Evolutionary conservation across 2,888 invertebrate genomes (phyloP).

Genomic region (Anarsia innoxiella): DNA sequence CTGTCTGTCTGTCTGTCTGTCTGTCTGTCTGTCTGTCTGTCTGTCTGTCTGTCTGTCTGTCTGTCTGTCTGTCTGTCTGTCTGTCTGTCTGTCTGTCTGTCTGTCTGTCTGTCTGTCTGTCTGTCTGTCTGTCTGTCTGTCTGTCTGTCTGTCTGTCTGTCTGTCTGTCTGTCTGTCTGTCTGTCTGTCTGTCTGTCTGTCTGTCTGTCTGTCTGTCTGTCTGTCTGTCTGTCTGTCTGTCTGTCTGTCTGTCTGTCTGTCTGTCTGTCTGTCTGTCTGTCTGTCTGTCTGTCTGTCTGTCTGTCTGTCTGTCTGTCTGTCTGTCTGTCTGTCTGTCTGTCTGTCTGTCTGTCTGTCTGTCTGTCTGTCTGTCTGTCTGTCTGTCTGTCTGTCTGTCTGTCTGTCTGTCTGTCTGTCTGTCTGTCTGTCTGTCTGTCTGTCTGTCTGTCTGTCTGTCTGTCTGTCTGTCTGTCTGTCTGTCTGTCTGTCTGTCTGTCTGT

Average conservation of each 20-base stretch:
- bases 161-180: not conserved
- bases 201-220: conserved; percentile 1
- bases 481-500: conserved; percentile 2
- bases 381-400: conserved; percentile 2
- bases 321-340: conserved; percentile 2
- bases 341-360: conserved; percentile 2
- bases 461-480: conserved; percentile 2
- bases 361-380: conserved; percentile 2
- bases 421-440: conserved; percentile 2
- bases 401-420: conserved; percentile 2
- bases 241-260: conserved; percentile 1
- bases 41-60: conserved; percentile 4
- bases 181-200: not conserved
- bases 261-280: conserved; percentile 2
- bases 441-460: conserved; percentile 2
- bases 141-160: conserved; percentile 1
- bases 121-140: conserved; percentile 1
- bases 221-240: conserved; percentile 1
- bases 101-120: not conserved
- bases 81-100: not conserved
- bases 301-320: conserved; percentile 2
- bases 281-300: conserved; percentile 2
- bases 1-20: conserved; percentile 4
- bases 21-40: conserved; percentile 3
- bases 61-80: conserved; percentile 3